Evolutionary conservation across 2,797 vertebrate genomes (phyloP).

Genomic region (Rhadinocentrus ornatus): DNA sequence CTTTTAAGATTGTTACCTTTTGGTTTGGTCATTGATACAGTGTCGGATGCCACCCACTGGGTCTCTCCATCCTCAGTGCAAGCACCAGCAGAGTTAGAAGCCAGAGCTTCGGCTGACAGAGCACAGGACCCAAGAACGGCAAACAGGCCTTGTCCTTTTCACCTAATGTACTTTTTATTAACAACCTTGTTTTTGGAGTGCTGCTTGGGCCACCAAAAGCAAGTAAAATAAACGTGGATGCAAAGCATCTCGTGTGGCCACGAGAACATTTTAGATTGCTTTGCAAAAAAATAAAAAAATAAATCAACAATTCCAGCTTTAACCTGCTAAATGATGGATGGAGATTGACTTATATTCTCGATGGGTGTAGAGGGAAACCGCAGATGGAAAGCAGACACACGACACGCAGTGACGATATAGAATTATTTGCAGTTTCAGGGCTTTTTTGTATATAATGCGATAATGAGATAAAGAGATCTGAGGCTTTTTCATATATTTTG

Average conservation of each 20-base stretch:
- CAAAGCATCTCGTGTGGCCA: slow-evolving; percentile 24
- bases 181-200: background rate
- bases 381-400: slow-evolving; percentile 34
- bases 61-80: slow-evolving; percentile 46
- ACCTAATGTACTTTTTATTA: slow-evolving; percentile 39
- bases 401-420: slow-evolving; percentile 57
- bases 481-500: slow-evolving; percentile 67
- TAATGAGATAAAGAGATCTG: slow-evolving; percentile 66
- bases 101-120: slow-evolving; percentile 24
- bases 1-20: slow-evolving; percentile 39
- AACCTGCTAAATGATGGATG: slow-evolving; percentile 16
- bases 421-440: slow-evolving; percentile 74
- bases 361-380: slow-evolving; percentile 24
- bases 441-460: slow-evolving; percentile 80
- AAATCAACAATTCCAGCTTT: slow-evolving; percentile 2
- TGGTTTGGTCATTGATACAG: slow-evolving; percentile 25
- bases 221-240: slow-evolving; percentile 33
- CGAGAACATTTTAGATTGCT: slow-evolving; percentile 2
- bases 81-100: slow-evolving; percentile 55
- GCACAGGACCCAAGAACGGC: slow-evolving; percentile 21
- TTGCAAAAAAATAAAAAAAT: background rate
- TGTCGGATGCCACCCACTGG: slow-evolving; percentile 32
- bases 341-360: slow-evolving; percentile 22
- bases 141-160: slow-evolving; percentile 18
- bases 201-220: background rate